Evolutionary conservation across 2,797 vertebrate species (phyloP).

Genomic region (Pipistrellus pipistrellus): DNA sequence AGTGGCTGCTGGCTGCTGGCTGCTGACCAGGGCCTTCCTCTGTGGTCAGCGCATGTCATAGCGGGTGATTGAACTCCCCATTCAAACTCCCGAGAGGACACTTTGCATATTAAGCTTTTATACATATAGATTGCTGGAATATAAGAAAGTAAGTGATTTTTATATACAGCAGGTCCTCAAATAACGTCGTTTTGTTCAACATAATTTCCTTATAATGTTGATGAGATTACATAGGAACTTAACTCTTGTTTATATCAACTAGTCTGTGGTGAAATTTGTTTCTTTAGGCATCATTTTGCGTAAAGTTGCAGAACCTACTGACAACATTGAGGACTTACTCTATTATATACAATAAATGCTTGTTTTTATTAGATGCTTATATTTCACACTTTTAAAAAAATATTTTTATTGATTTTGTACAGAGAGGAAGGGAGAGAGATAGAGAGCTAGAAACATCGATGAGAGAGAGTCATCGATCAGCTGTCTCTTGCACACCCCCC

Average conservation of each 20-base stretch:
- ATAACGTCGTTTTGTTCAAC: neutral
- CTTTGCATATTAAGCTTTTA: too few species aligned
- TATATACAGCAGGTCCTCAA: neutral
- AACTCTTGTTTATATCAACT: neutral
- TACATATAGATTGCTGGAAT: neutral
- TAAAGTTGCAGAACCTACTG: neutral
- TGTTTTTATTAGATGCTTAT: slow-evolving; percentile 31
- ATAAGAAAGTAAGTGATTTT: slow-evolving; percentile 37
- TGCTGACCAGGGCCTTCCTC: too few species aligned
- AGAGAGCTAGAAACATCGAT: too few species aligned
- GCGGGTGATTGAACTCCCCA: too few species aligned
- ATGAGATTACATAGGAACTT: neutral
- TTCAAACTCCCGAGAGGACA: too few species aligned
- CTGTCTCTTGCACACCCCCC: too few species aligned
- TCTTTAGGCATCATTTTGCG: neutral
- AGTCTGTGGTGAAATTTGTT: neutral
- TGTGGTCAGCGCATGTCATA: too few species aligned
- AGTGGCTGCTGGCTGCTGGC: too few species aligned
- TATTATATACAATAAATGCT: neutral
- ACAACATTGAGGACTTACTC: neutral
- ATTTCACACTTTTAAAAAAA: neutral
- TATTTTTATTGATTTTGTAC: too few species aligned
- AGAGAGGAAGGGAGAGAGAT: too few species aligned
- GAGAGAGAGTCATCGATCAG: too few species aligned
- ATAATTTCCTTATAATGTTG: neutral